Evolutionary conservation across 2,113 vertebrate species (phyloP).

Genomic region (Rynchops niger): DNA sequence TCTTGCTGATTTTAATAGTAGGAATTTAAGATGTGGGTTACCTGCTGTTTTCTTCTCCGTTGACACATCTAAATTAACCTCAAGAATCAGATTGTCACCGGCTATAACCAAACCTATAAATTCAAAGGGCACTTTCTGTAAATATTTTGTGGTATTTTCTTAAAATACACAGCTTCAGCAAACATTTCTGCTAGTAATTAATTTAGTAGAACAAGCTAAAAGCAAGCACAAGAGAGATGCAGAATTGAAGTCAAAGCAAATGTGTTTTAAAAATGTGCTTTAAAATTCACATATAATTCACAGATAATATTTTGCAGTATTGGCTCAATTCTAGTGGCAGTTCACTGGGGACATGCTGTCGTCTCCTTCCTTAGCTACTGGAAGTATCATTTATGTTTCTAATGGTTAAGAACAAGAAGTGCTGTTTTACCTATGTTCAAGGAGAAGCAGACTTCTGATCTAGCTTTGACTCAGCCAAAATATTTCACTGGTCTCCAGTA

Average conservation of each 20-base stretch:
- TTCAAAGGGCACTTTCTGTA: neutral
- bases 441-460: neutral
- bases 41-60: neutral
- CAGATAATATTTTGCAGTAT: neutral
- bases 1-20: constrained; percentile 22
- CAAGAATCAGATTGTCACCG: neutral
- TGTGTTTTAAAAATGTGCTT: neutral
- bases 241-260: neutral
- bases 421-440: neutral
- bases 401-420: neutral
- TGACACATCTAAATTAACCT: constrained; percentile 11
- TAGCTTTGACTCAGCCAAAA: neutral
- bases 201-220: neutral
- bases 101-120: neutral
- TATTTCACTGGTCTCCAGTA: neutral
- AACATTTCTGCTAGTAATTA: neutral
- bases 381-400: neutral
- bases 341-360: neutral
- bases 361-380: neutral
- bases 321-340: neutral
- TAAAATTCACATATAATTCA: neutral
- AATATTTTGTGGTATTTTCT: constrained; percentile 8
- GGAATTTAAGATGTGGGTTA: neutral
- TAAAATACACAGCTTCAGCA: neutral
- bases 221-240: neutral